Base-by-base conservation (phyloP, 2,888 invertebrate genomes). In the Meandrusa payeni region DNA sequence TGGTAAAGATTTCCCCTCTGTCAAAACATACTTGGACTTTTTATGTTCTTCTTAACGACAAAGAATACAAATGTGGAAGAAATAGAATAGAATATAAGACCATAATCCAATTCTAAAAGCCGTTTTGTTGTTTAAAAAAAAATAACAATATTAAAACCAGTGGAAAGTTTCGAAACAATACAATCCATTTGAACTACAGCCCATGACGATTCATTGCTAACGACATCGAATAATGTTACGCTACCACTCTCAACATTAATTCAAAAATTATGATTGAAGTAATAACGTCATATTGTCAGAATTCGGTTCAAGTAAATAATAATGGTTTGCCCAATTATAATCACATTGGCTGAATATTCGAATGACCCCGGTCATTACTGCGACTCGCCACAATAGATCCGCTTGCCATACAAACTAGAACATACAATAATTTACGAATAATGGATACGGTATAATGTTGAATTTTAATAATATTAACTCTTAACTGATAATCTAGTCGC, bases 271-370 rank as follows among this genome's bases (percentile, higher is more conserved):
- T 31, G 13, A 24, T 37, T 38, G 24, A 32, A 31, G 26, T 43
- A 43, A 43, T 26, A 43, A 43, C 31, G 37, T 38, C 43, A 37
- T 32, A 43, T 26, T 23, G 29, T 27, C 28, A 27, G 26, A 37
- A 24, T 19, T 26, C 31, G 39, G 29, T 34, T 47, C 51, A 54
- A 40, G 41, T 33, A 44, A 55, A 52, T 54, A 60, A 60, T 56
- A 67, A 65, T 64, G 59, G 54, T 53, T 23, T 46, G 55, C 54
- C 62, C 73, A 80, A 83, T 83, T 83, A 83, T 75, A 70, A 74
- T 76, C 79, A 69, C 78, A 83, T 83, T 80, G 75, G 60, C 69
- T 61, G 70, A 70, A 69, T 71, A 70, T 69, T 69, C 61, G 67
- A 69, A 66, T 62, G 66, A 54, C 57, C 58, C n/a, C 46, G 52